Conservation (phyloP, 2,888 invertebrate species). For the Lasioglossum pauxillum region DNA sequence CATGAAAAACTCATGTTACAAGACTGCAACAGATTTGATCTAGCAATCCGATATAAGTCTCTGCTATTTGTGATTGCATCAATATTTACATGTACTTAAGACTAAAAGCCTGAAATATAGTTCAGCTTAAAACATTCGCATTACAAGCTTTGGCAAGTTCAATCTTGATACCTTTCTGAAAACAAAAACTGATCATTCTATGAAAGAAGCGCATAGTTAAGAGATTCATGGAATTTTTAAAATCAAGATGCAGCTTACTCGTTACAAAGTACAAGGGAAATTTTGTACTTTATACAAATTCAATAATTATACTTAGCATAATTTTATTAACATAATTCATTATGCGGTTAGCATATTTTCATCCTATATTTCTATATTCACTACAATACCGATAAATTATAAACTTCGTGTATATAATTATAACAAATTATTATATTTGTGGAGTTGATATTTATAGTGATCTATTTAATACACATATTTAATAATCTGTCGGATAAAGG, state of each 20-base stretch:
- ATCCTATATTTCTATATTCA: conserved; percentile 6
- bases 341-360: conserved; percentile 54
- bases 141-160: conserved; percentile 42
- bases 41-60: conserved; percentile 13
- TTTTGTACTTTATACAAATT: conserved; percentile 23
- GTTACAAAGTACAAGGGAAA: conserved; percentile 19
- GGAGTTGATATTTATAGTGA: conserved; percentile 28
- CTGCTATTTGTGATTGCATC: conserved; percentile 22
- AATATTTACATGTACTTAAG: conserved; percentile 31
- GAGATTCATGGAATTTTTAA: conserved; percentile 5
- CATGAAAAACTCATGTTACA: conserved; percentile 26
- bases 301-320: conserved; percentile 25
- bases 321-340: conserved; percentile 50
- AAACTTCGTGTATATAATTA: conserved; percentile 21
- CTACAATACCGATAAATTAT: conserved; percentile 29
- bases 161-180: conserved; percentile 11
- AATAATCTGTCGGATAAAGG: conserved; percentile 27
- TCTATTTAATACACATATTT: conserved; percentile 40
- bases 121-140: conserved; percentile 42
- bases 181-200: conserved; percentile 23
- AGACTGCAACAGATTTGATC: conserved; percentile 15
- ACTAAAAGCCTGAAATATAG: conserved; percentile 37
- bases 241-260: conserved; percentile 41
- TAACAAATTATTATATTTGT: conserved; percentile 27
- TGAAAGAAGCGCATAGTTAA: conserved; percentile 17